These are phyloP conservation scores for Eurois occulta DNA, from an alignment of 2,888 invertebrate species.

Conservation along the genomic window DNA sequence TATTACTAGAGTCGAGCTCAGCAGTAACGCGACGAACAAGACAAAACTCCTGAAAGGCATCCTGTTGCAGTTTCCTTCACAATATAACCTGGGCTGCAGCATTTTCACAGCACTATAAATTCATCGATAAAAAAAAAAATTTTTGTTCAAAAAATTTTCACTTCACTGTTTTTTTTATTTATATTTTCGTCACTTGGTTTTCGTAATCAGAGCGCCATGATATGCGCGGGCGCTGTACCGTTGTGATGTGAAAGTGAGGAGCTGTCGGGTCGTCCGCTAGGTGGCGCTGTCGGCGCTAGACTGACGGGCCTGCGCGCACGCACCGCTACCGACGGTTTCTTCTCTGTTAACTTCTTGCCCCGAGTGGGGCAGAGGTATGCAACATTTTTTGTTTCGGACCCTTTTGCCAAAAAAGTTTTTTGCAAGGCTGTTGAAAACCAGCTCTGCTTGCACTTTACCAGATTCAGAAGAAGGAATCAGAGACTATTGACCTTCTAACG, in stretches of 20 bases:
- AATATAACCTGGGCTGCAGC: constrained; percentile 86
- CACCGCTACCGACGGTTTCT: constrained; percentile 73
- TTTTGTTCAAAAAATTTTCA: constrained; percentile 65
- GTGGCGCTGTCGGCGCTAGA: constrained; percentile 77
- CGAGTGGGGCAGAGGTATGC: constrained; percentile 48
- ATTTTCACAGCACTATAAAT: constrained; percentile 76
- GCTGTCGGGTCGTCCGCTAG: constrained; percentile 68
- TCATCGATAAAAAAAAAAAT: constrained; percentile 72
- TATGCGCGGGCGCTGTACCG: constrained; percentile 62
- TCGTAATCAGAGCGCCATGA: constrained; percentile 68
- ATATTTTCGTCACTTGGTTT: constrained; percentile 56
- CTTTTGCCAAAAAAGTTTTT: neutral
- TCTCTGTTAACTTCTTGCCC: constrained; percentile 69
- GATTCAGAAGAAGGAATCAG: neutral
- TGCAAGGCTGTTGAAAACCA: neutral
- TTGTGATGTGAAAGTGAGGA: constrained; percentile 70
- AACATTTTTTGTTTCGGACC: constrained; percentile 61
- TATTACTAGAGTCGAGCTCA: constrained; percentile 77
- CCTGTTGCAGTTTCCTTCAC: constrained; percentile 78
- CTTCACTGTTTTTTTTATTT: constrained; percentile 69
- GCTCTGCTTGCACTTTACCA: too few species aligned
- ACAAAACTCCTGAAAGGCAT: constrained; percentile 74
- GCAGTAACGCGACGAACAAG: constrained; percentile 74
- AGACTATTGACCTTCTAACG: too few species aligned
- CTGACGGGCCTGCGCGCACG: constrained; percentile 76